Evolutionary conservation across 2,797 vertebrate species (phyloP), one percentile per base, ranked within the genome.

Genomic region (Spheniscus humboldti): DNA sequence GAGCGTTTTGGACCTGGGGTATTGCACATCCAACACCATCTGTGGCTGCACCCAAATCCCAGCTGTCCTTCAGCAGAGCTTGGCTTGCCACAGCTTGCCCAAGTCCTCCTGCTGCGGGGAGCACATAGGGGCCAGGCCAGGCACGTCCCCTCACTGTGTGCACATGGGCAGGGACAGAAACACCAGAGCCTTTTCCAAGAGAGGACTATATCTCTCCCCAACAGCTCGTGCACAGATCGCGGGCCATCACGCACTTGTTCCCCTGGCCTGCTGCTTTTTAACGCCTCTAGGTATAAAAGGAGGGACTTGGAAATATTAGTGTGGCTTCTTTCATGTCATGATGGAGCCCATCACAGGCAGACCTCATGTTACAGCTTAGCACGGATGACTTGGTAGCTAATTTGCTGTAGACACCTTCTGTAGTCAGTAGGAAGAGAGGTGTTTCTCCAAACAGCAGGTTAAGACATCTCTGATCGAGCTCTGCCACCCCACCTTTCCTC

Each of bases 101-200:
- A 2, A 24, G 69, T 35, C 39, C 25, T 48, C 20, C 43, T 35
- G 56, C 50, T 59, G 68, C 68, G 5, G 1, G 45, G 52, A 64
- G n/a, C 57, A 14, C 0, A 5, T n/a, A 13, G 47, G 55, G 50
- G 24, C 68, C 2, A 0, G 56, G 48, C 39, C 45, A 33, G 63
- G n/a, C 64, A 30, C 2, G 2, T 81, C 45, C 52, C 69, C 25
- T 64, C 0, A 1, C 55, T 1, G 1, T 12, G 13, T n/a, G 22
- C 2, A 0, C 2, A 0, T 75, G 63, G 67, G 60, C 77, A 66
- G 79, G n/a, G 48, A 35, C 55, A 63, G 37, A 74, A 90, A 30
- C 53, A 50, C 53, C 24, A 41, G 53, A 55, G 45, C 18, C 33
- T 62, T 35, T 39, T 45, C 52, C 31, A 75, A 57, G 57, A 74